Conservation (phyloP, 2,888 invertebrate genomes). For the Julus scanicus region DNA sequence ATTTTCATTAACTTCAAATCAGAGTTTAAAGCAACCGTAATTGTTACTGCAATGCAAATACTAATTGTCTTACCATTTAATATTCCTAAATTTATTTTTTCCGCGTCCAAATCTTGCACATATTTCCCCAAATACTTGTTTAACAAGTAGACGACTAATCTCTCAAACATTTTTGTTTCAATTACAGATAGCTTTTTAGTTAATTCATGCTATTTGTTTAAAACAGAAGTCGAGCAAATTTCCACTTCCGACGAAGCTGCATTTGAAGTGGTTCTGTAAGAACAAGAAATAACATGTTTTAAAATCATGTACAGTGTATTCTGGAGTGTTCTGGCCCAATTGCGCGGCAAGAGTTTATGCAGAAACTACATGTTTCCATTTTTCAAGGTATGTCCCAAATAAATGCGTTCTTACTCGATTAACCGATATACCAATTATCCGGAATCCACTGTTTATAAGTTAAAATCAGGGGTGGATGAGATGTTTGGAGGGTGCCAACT, state of each 20-base stretch:
- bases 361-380: too few species aligned
- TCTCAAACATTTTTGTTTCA: constrained; percentile 75
- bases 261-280: background rate
- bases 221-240: background rate
- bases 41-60: too few species aligned
- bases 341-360: too few species aligned
- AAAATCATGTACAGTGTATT: background rate
- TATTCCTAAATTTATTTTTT: constrained; percentile 84
- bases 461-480: too few species aligned
- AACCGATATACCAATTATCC: too few species aligned
- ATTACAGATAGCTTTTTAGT: background rate
- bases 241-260: background rate
- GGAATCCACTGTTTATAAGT: too few species aligned
- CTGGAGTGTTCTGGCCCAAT: background rate
- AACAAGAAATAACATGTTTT: background rate
- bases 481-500: too few species aligned
- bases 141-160: constrained; percentile 80
- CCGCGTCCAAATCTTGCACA: constrained; percentile 83
- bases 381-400: too few species aligned
- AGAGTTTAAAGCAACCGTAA: background rate
- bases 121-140: constrained; percentile 85
- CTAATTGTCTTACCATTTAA: constrained; percentile 75
- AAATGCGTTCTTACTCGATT: too few species aligned
- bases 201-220: background rate
- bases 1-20: too few species aligned